A percentile compares a stretch with the other conserved stretches of the same genome.
These are phyloP conservation scores for Macrotrachela quadricornifera DNA, from an alignment of 1,140 invertebrate species.

Conservation along the genomic window DNA sequence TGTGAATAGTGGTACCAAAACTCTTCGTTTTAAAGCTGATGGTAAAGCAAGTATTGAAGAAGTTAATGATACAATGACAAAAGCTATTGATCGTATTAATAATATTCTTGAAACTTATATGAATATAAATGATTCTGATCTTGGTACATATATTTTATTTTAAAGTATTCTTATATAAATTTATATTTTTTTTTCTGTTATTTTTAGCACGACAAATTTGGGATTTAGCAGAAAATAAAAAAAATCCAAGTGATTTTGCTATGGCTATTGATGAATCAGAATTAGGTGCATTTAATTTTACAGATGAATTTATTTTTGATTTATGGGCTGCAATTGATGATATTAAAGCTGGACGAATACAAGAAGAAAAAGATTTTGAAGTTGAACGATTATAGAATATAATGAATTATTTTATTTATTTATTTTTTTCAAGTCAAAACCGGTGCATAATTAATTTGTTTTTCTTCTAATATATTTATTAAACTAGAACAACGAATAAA, in stretches of 20 bases:
- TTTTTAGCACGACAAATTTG: conserved; percentile 57
- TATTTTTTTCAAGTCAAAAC: too few species aligned
- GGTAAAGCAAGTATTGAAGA: conserved; percentile 12
- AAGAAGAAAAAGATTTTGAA: too few species aligned
- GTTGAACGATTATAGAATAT: too few species aligned
- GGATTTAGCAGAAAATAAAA: conserved; percentile 58
- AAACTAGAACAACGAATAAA: too few species aligned
- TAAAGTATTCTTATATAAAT: conserved; percentile 14
- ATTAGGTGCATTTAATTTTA: conserved; percentile 78
- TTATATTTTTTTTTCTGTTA: conserved; percentile 10
- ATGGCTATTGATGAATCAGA: conserved; percentile 74
- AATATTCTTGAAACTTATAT: conserved; percentile 70
- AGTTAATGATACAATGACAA: conserved; percentile 16
- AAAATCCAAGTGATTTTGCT: conserved; percentile 79
- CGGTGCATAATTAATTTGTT: too few species aligned
- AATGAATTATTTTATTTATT: too few species aligned
- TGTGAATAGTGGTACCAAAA: too few species aligned
- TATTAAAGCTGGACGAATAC: conserved; percentile 27
- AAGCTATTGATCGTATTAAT: conserved; percentile 43
- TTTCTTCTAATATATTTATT: too few species aligned
- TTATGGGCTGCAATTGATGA: conserved; percentile 84
- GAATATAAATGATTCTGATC: conserved; percentile 79
- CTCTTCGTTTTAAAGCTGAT: too few species aligned
- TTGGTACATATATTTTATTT: conserved; percentile 54
- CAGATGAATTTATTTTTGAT: conserved; percentile 85